These are phyloP conservation scores for Xylophagus ater DNA, from an alignment of 2,888 invertebrate genomes.

Conservation along the genomic window DNA sequence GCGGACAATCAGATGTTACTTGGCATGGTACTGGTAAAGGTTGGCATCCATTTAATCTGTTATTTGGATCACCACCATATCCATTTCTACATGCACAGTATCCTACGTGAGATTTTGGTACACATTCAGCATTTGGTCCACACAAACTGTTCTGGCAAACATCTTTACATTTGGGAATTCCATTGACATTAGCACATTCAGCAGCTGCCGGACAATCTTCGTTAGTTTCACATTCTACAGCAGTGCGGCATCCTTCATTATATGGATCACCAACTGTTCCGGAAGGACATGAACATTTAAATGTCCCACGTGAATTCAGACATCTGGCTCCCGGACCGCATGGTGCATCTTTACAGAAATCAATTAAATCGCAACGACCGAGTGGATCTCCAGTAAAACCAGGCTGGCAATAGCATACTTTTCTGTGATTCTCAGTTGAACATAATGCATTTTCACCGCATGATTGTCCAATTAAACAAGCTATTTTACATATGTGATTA, in stretches of 20 bases:
- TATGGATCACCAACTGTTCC: constrained; percentile 79
- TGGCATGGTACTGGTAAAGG: constrained; percentile 63
- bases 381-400: constrained; percentile 74
- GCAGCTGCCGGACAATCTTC: constrained; percentile 72
- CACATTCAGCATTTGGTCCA: constrained; percentile 75
- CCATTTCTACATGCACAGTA: constrained; percentile 69
- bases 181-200: constrained; percentile 59
- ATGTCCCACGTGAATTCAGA: constrained; percentile 67
- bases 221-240: constrained; percentile 70
- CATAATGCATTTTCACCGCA: constrained; percentile 80
- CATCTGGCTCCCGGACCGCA: constrained; percentile 74
- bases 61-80: constrained; percentile 65
- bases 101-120: constrained; percentile 60
- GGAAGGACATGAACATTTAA: constrained; percentile 65
- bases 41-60: constrained; percentile 58
- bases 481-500: constrained; percentile 71
- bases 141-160: constrained; percentile 69
- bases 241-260: constrained; percentile 66
- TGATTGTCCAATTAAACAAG: constrained; percentile 69
- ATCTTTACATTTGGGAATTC: constrained; percentile 69
- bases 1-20: constrained; percentile 60
- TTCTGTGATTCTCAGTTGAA: constrained; percentile 69
- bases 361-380: constrained; percentile 58
- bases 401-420: constrained; percentile 75
- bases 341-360: constrained; percentile 66